Evolutionary conservation across 2,888 invertebrate species (phyloP).

Genomic region (Taenaris catops): DNA sequence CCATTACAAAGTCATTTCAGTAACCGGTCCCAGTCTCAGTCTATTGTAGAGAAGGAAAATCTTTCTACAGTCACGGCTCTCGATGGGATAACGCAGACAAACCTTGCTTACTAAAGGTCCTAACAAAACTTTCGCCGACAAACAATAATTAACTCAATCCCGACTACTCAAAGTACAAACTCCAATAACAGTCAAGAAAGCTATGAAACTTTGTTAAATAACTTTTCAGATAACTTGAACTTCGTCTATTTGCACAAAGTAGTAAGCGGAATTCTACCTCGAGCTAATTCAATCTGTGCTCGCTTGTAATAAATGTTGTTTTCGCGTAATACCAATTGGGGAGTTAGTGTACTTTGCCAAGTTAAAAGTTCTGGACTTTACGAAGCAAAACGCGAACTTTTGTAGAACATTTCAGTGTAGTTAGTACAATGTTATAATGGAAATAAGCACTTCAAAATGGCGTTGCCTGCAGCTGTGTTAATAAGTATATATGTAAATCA

Average conservation of each 20-base stretch:
- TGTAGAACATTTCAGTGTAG: constrained; percentile 80
- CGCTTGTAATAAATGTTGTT: constrained; percentile 78
- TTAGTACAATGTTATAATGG: constrained; percentile 81
- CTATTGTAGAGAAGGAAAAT: constrained; percentile 78
- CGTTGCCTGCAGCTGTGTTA: constrained; percentile 70
- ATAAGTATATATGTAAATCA: constrained; percentile 48
- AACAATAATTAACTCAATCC: constrained; percentile 63
- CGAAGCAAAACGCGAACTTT: constrained; percentile 80
- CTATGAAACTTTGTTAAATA: constrained; percentile 81
- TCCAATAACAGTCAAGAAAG: constrained; percentile 62
- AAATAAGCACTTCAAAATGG: constrained; percentile 80
- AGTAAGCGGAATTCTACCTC: constrained; percentile 70
- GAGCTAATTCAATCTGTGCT: constrained; percentile 75
- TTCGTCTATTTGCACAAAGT: constrained; percentile 74
- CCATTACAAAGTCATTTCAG: constrained; percentile 75
- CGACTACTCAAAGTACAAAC: constrained; percentile 53
- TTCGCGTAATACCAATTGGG: constrained; percentile 71
- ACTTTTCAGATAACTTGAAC: constrained; percentile 80
- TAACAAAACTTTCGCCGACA: constrained; percentile 39
- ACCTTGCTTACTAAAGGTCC: constrained; percentile 45
- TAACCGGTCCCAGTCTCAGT: constrained; percentile 67
- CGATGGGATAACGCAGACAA: constrained; percentile 75
- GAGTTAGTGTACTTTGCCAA: constrained; percentile 62
- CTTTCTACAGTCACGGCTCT: constrained; percentile 79
- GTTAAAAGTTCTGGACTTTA: constrained; percentile 76